Conservation (phyloP, 2,888 invertebrate genomes). For the Pemphredon lugubris region DNA sequence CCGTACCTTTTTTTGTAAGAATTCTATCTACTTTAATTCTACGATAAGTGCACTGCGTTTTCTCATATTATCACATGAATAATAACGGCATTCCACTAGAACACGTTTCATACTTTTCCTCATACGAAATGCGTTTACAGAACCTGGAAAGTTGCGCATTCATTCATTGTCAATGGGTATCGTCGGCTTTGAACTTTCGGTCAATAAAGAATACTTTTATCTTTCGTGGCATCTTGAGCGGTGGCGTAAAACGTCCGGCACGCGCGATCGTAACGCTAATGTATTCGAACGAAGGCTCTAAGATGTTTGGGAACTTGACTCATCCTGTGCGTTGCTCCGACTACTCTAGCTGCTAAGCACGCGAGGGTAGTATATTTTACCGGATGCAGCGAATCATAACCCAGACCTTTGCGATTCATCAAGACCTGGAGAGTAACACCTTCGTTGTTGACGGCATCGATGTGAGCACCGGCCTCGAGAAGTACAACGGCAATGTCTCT, state of each 20-base stretch:
- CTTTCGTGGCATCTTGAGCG: constrained; percentile 9
- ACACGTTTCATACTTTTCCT: constrained; percentile 10
- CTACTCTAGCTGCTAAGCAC: constrained; percentile 92
- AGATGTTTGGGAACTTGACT: constrained; percentile 72
- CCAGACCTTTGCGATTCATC: constrained; percentile 84
- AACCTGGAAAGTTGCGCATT: constrained; percentile 13
- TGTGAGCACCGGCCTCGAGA: constrained; percentile 91
- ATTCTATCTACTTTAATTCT: too few species aligned
- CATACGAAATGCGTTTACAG: neutral
- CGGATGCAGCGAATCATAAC: constrained; percentile 87
- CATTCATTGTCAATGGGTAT: neutral
- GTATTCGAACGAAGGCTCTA: constrained; percentile 71
- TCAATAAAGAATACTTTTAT: constrained; percentile 30
- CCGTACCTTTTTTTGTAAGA: too few species aligned
- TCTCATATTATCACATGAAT: constrained; percentile 26
- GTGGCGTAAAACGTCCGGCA: constrained; percentile 2
- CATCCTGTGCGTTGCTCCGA: constrained; percentile 81
- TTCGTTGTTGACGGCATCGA: constrained; percentile 90
- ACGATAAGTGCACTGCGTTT: constrained; percentile 17
- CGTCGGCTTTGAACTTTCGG: neutral
- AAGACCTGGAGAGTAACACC: constrained; percentile 89
- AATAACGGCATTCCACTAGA: constrained; percentile 16
- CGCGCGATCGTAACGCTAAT: constrained; percentile 56
- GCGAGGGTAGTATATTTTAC: constrained; percentile 90
- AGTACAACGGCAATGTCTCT: constrained; percentile 86